Base-by-base conservation (phyloP, 2,888 invertebrate species). In the Galerucella nymphaeae region DNA sequence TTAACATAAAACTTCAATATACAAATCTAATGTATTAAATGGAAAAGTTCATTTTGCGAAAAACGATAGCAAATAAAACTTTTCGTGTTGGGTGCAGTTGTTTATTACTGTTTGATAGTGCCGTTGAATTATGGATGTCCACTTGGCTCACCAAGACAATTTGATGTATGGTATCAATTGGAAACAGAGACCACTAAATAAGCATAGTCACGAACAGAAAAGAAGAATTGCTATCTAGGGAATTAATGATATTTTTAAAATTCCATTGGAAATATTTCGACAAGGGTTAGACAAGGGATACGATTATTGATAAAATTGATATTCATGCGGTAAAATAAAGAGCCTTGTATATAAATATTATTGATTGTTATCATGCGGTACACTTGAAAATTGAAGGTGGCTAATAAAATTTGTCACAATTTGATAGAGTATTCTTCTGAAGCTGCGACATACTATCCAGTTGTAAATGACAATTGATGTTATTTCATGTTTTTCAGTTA, bases 91-190 rank as follows among this genome's bases (percentile, higher is more conserved):
- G 71, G 66, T 71, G 63, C 70, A 70, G 63, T 64, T 70, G 70
- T 70, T 63, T 62, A 69, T 45, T 14, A 57, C 63, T 50, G 4
- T 70, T 79, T 80, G 80, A 80, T 81, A 82, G 79, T 80, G 80
- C 79, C 80, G 80, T 82, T 85, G 84, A 85, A 85, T 85, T 85
- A 85, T 85, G 83, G 84, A 85, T 84, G 84, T 82, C 82, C 84
- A 82, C 82, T 82, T 80, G 80, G 84, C 79, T 82, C 79, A 82
- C 82, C 77, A 84, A 85, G 85, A 85, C 85, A 83, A 84, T 85
- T 85, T 85, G 85, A 85, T 85, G 83, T 83, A 85, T 82, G 76
- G 81, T 78, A 80, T 81, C 84, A 84, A 85, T 84, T 85, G 83
- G 83, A 80, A 84, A 81, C 83, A 82, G 83, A 79, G 75, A 71